phyloP scores from a whole-genome alignment of 2,888 invertebrate species.

The Campoplex nolae region DNA sequence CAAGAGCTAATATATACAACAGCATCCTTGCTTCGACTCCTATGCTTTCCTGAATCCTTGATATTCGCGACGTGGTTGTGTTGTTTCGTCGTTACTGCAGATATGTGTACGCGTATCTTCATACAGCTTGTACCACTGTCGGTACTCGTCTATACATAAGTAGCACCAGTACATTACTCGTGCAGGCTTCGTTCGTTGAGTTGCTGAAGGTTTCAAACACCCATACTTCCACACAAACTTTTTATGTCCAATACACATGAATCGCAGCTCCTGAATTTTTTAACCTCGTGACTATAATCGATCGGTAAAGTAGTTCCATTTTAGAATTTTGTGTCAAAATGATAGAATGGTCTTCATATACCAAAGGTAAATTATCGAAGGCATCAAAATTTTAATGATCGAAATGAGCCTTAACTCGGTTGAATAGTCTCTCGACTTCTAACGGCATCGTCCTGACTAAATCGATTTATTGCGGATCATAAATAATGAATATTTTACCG shows the following conservation, averaged over 20 bases:
- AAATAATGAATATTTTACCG: too few species aligned
- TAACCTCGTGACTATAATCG: not conserved
- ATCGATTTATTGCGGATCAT: not conserved
- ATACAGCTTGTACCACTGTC: conserved; percentile 11
- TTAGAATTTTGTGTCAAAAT: not conserved
- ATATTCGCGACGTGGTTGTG: conserved; percentile 77
- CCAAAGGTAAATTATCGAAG: not conserved
- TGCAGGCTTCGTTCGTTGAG: not conserved
- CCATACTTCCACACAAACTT: not conserved
- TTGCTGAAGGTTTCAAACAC: not conserved
- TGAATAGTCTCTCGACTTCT: not conserved
- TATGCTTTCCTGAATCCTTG: conserved; percentile 77
- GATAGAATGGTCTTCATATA: not conserved
- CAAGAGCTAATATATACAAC: conserved; percentile 32
- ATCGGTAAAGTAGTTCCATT: not conserved
- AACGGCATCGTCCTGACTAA: not conserved
- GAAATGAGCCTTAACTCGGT: not conserved
- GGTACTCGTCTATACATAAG: conserved; percentile 5
- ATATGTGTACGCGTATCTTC: conserved; percentile 50
- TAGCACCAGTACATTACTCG: not conserved
- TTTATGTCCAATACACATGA: not conserved
- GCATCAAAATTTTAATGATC: not conserved
- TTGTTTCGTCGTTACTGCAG: conserved; percentile 78
- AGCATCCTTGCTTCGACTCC: conserved; percentile 68
- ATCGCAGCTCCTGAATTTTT: not conserved